Conservation (phyloP, 2,113 vertebrate genomes). For the Martes martes region DNA sequence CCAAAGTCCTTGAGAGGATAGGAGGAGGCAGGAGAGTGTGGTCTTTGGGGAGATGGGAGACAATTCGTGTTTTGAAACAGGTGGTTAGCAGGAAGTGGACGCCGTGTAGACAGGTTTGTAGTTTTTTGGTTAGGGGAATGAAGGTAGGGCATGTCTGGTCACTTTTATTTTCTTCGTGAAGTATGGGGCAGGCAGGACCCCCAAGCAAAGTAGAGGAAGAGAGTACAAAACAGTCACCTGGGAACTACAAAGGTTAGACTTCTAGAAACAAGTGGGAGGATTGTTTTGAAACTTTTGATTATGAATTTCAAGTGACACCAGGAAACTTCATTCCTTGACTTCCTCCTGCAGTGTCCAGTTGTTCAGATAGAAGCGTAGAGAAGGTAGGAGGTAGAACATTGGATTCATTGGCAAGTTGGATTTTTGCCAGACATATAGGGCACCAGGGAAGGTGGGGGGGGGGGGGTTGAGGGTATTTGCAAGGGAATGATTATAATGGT, state of each 20-base stretch:
- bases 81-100: not conserved
- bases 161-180: not conserved
- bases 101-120: not conserved
- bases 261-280: not conserved
- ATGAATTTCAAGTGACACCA: not conserved
- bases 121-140: not conserved
- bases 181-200: not conserved
- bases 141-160: not conserved
- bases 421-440: not conserved
- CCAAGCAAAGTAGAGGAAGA: not conserved
- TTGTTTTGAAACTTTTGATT: not conserved
- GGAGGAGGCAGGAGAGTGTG: not conserved
- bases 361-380: not conserved
- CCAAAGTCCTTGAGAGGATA: not conserved
- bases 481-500: not conserved
- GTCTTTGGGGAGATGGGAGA: not conserved
- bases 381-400: not conserved
- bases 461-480: not conserved
- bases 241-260: not conserved
- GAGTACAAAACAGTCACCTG: not conserved
- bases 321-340: not conserved
- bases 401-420: not conserved
- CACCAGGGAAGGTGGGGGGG: not conserved
- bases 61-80: not conserved
- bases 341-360: not conserved